Evolutionary conservation across 2,888 invertebrate species (phyloP), one percentile per base, ranked within the genome.

Genomic region (Glyphotaelius pellucidus): DNA sequence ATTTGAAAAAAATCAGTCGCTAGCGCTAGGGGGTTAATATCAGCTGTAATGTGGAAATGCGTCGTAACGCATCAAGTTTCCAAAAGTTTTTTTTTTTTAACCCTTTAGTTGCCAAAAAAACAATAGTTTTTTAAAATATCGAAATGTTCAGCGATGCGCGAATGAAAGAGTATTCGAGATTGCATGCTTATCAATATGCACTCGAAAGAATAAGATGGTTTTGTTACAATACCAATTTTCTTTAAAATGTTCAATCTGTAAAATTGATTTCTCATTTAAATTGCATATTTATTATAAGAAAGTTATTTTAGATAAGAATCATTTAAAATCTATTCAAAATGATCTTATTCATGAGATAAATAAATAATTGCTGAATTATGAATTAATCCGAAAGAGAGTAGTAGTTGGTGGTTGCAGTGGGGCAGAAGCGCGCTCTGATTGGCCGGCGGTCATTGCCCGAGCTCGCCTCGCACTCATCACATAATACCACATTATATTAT

Each of bases 361-460:
- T 81, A 30, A 83, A 83, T 83, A 83, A 83, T 35, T 83, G 83
- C 9, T 15, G 83, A 25, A 35, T 15, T 35, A 4, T 83, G 47
- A 35, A 35, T 35, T 25, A 38, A 85, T 42, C 19, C 14, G 42
- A 86, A 42, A 80, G 47, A 79, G 91, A 86, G 88, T 47, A 52
- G 85, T 38, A 30, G 52, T 15, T 47, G 38, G 15, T 81, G 81
- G 81, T 15, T 80, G 47, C 90, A 88, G 91, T 81, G 85, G 90
- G 88, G 92, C 92, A 93, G 92, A 92, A 89, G 47, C 90, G 52
- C 93, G 93, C 93, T 93, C 93, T 93, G 92, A 92, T 93, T 93
- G 92, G 89, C 80, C 89, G 87, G 47, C 92, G 92, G 92, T 93
- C 92, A 89, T 91, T 91, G 91, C 88, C 91, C 93, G 89, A 83